A percentile compares a stretch with the other conserved stretches of the same genome.
Evolutionary conservation across 2,797 vertebrate genomes (phyloP).

Genomic region (Acipenser transmontanus): DNA sequence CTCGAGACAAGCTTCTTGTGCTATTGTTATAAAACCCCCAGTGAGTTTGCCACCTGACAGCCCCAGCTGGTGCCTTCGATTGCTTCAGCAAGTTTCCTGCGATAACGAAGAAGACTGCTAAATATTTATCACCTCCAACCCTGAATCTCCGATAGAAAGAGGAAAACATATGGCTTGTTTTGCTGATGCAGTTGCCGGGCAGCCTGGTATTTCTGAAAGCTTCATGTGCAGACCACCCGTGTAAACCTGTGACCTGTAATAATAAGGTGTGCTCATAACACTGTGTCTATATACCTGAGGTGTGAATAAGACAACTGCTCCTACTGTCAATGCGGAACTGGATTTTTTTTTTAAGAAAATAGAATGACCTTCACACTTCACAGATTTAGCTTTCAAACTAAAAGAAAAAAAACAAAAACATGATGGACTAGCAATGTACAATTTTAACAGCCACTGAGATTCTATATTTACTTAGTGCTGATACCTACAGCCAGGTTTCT

Average conservation of each 20-base stretch:
- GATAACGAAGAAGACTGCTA: conserved; percentile 38
- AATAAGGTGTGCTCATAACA: conserved; percentile 2
- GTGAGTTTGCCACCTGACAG: conserved; percentile 1
- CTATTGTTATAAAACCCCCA: neutral
- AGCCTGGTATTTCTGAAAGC: conserved; percentile 5
- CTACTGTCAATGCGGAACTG: conserved; percentile 5
- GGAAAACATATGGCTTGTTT: conserved; percentile 33
- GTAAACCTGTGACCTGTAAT: neutral
- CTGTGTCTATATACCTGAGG: conserved; percentile 12
- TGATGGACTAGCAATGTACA: neutral
- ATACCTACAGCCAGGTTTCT: too few species aligned
- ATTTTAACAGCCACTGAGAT: neutral
- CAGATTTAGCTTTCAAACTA: conserved; percentile 1
- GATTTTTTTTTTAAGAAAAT: conserved; percentile 4
- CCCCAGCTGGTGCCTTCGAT: neutral
- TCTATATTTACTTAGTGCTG: too few species aligned
- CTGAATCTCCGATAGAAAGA: conserved; percentile 31
- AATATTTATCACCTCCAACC: conserved; percentile 41
- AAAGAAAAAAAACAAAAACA: too few species aligned
- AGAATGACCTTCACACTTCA: conserved; percentile 24
- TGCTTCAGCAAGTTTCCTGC: neutral
- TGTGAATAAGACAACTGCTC: conserved; percentile 14
- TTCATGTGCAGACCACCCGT: neutral
- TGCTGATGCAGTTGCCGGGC: conserved; percentile 9
- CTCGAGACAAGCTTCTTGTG: neutral